Conservation (phyloP, 2,113 vertebrate genomes). For the Malaclemys terrapin region DNA sequence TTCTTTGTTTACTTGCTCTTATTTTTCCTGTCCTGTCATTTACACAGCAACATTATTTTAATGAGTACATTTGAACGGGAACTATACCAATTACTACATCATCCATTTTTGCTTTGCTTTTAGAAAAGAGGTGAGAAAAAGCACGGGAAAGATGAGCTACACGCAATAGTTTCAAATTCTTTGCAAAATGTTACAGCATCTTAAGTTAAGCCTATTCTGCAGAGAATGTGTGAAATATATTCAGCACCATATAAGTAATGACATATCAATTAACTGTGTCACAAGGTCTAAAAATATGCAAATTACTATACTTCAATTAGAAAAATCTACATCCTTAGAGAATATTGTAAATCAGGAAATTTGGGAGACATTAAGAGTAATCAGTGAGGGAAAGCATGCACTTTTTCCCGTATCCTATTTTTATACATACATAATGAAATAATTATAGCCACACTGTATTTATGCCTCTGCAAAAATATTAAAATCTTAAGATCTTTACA, state of each 20-base stretch:
- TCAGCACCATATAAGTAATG: constrained; percentile 83
- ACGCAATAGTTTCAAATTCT: constrained; percentile 56
- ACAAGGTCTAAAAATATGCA: constrained; percentile 90
- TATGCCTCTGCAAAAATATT: constrained; percentile 86
- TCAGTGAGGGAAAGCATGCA: constrained; percentile 87
- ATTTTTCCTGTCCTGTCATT: constrained; percentile 66
- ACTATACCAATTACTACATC: constrained; percentile 65
- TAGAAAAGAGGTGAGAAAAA: constrained; percentile 60
- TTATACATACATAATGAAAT: constrained; percentile 90
- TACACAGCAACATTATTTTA: constrained; percentile 77
- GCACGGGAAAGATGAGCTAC: constrained; percentile 54
- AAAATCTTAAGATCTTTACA: constrained; percentile 88
- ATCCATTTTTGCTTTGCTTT: constrained; percentile 70
- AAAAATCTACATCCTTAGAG: constrained; percentile 89
- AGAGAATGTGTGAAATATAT: constrained; percentile 81
- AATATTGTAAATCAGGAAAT: constrained; percentile 91
- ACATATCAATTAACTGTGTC: constrained; percentile 88
- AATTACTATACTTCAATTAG: constrained; percentile 90
- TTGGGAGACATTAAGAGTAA: constrained; percentile 90
- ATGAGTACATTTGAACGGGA: constrained; percentile 75
- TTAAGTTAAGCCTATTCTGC: constrained; percentile 70
- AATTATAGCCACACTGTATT: constrained; percentile 86
- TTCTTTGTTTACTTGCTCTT: constrained; percentile 70
- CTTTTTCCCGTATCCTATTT: constrained; percentile 86
- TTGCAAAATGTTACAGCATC: constrained; percentile 74